phyloP scores from a whole-genome alignment of 2,113 vertebrate genomes.

The human region DNA sequence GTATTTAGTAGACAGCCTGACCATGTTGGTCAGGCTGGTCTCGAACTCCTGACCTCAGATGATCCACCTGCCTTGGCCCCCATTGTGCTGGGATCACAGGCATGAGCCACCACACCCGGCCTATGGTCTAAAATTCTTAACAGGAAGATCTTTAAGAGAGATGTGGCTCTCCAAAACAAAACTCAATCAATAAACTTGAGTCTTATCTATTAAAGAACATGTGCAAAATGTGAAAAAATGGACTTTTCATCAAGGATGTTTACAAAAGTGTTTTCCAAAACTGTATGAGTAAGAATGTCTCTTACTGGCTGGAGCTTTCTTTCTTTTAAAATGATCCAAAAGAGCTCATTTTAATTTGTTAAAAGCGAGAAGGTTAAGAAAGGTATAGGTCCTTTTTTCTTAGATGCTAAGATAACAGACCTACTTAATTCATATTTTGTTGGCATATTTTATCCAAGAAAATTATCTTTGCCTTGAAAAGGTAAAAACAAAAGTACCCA shows the following conservation, averaged over 20 bases:
- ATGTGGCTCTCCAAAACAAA: not conserved
- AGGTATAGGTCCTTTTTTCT: not conserved
- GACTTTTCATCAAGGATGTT: not conserved
- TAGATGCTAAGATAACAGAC: not conserved
- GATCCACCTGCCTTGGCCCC: too few species aligned
- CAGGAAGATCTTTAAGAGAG: not conserved
- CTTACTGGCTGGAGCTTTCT: not conserved
- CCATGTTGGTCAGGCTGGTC: too few species aligned
- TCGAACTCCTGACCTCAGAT: too few species aligned
- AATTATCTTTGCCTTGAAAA: not conserved
- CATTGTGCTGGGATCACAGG: too few species aligned
- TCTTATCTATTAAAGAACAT: not conserved
- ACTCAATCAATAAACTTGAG: not conserved
- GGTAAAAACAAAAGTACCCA: not conserved
- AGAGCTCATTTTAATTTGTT: not conserved
- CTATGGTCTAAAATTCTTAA: not conserved
- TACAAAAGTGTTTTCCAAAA: not conserved
- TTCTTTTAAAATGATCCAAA: not conserved
- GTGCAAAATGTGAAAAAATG: not conserved
- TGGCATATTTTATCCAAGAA: not conserved
- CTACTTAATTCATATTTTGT: not conserved
- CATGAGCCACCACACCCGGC: too few species aligned
- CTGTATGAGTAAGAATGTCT: not conserved
- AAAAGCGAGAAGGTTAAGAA: not conserved
- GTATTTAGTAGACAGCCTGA: too few species aligned